A percentile compares a stretch with the other conserved stretches of the same genome.
These are phyloP conservation scores for Rallus limicola DNA, from an alignment of 2,113 vertebrate genomes.

Conservation along the genomic window DNA sequence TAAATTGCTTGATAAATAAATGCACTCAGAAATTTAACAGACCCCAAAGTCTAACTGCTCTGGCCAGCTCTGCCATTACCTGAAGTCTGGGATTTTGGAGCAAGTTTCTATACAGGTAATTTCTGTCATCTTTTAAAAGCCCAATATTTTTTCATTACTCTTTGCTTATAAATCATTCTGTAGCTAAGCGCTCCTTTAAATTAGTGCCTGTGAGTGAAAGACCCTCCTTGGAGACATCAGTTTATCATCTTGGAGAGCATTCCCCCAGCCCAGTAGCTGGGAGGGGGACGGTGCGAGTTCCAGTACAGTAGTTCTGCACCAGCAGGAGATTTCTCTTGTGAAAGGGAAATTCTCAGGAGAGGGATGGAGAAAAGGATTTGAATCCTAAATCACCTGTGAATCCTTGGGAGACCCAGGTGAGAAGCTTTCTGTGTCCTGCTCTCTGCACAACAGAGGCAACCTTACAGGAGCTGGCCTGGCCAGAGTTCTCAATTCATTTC, in stretches of 20 bases:
- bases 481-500: fast-evolving
- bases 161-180: background rate
- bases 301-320: background rate
- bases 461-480: background rate
- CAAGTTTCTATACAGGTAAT: background rate
- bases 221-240: background rate
- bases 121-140: background rate
- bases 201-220: background rate
- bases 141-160: background rate
- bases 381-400: constrained; percentile 6
- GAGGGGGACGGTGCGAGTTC: background rate
- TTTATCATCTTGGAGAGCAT: background rate
- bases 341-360: background rate
- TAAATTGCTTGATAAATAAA: no score
- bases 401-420: background rate
- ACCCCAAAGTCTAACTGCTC: background rate
- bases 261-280: background rate
- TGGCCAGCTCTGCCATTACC: background rate
- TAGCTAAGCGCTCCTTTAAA: background rate
- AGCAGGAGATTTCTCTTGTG: background rate
- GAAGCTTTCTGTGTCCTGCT: background rate
- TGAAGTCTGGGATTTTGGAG: background rate
- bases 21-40: background rate
- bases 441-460: background rate
- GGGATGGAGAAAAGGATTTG: background rate